A percentile compares a stretch with the other conserved stretches of the same genome.
phyloP scores from a whole-genome alignment of 2,113 vertebrate genomes.

The Lepidothrix coronata region DNA sequence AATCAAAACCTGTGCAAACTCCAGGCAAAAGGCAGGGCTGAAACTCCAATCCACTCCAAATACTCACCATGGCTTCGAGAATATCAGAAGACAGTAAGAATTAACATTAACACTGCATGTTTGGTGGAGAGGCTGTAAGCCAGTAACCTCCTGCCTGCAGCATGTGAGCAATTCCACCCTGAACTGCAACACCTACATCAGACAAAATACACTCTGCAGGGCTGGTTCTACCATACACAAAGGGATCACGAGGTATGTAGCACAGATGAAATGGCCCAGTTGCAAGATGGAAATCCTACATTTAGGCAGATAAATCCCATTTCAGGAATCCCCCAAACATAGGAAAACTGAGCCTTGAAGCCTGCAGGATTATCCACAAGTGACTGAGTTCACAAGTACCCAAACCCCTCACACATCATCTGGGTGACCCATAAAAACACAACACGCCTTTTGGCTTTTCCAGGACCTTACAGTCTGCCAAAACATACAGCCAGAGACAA shows the following conservation, averaged over 20 bases:
- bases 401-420: not conserved
- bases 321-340: not conserved
- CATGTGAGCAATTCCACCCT: not conserved
- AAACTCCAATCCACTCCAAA: not conserved
- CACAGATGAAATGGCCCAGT: not conserved
- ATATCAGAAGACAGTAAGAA: not conserved
- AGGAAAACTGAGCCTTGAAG: not conserved
- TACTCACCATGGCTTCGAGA: not conserved
- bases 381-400: not conserved
- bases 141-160: not conserved
- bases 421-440: not conserved
- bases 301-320: not conserved
- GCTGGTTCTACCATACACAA: not conserved
- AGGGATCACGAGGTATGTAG: fast-evolving
- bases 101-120: not conserved
- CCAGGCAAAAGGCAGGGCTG: not conserved
- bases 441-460: not conserved
- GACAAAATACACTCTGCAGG: not conserved
- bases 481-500: not conserved
- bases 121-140: not conserved
- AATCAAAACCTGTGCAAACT: not conserved
- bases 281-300: not conserved
- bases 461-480: not conserved
- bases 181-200: not conserved
- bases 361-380: not conserved